These are phyloP conservation scores for Lamellibrachia columna DNA, from an alignment of 2,888 invertebrate species.

Conservation along the genomic window DNA sequence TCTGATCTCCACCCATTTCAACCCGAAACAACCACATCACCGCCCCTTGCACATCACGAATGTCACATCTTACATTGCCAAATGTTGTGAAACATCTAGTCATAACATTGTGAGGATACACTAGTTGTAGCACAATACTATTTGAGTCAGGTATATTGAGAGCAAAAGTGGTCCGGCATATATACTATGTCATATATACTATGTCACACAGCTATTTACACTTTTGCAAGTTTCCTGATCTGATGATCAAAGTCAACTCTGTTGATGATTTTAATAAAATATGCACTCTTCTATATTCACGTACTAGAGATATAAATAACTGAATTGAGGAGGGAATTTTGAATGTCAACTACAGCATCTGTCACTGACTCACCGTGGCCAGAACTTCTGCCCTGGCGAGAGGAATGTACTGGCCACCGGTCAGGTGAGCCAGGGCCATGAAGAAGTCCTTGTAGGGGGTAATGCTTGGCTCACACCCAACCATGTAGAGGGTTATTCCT, in stretches of 20 bases:
- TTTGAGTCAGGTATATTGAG: too few relatives aligned
- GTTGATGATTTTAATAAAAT: too few relatives aligned
- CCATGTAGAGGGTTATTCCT: slow-evolving; percentile 55
- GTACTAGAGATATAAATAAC: neutral
- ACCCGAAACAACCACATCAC: neutral
- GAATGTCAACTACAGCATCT: neutral
- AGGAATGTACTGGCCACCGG: slow-evolving; percentile 61
- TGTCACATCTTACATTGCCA: neutral
- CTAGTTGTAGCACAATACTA: too few relatives aligned
- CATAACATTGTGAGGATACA: too few relatives aligned
- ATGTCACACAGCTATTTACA: too few relatives aligned
- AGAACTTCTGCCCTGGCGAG: slow-evolving; percentile 51
- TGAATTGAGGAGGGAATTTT: neutral
- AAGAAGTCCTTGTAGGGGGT: slow-evolving; percentile 56
- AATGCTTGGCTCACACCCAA: slow-evolving; percentile 57
- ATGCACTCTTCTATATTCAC: too few relatives aligned
- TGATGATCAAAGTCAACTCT: too few relatives aligned
- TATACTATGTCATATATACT: too few relatives aligned
- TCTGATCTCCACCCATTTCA: neutral
- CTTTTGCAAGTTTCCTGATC: too few relatives aligned
- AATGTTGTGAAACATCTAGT: too few relatives aligned
- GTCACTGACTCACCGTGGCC: slow-evolving; percentile 31
- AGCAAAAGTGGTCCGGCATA: too few relatives aligned
- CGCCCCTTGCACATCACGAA: neutral
- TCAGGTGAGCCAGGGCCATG: slow-evolving; percentile 53